A percentile compares a stretch with the other conserved stretches of the same genome.
phyloP scores from a whole-genome alignment of 2,797 vertebrate genomes.

The Denticeps clupeoides region DNA sequence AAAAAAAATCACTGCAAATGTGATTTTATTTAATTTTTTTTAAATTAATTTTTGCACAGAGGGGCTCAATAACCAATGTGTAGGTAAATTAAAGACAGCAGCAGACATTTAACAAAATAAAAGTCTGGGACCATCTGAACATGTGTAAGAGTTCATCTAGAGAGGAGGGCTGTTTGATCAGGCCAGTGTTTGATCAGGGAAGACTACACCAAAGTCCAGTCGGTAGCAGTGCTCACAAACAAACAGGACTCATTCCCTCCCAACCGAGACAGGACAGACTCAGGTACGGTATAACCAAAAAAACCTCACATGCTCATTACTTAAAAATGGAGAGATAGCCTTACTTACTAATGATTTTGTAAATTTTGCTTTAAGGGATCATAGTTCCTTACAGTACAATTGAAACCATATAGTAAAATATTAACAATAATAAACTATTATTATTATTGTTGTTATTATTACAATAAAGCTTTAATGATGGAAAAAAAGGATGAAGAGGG shows the following conservation, averaged over 20 bases:
- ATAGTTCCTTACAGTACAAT: too few species aligned
- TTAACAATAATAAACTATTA: too few species aligned
- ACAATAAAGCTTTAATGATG: too few species aligned
- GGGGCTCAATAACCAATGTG: too few species aligned
- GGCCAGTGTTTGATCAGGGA: conserved; percentile 81
- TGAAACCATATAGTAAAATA: too few species aligned
- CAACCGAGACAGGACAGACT: background rate
- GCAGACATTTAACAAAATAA: background rate
- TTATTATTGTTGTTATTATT: too few species aligned
- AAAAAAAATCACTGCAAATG: background rate
- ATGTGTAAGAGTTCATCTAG: conserved; percentile 53
- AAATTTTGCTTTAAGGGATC: too few species aligned
- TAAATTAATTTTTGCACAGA: background rate
- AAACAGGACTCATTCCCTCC: background rate
- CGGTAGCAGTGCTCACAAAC: conserved; percentile 36
- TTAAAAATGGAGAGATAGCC: background rate
- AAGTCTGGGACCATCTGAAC: conserved; percentile 8
- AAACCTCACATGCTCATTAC: background rate
- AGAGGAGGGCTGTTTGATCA: conserved; percentile 66
- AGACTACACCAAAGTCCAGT: conserved; percentile 86
- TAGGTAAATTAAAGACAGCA: background rate
- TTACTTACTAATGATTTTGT: background rate
- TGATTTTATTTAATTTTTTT: background rate
- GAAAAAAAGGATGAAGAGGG: too few species aligned
- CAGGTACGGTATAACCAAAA: conserved; percentile 35